Evolutionary conservation across 2,797 vertebrate genomes (phyloP), one percentile per base, ranked within the genome.

Genomic region (Chrysocyon brachyurus): DNA sequence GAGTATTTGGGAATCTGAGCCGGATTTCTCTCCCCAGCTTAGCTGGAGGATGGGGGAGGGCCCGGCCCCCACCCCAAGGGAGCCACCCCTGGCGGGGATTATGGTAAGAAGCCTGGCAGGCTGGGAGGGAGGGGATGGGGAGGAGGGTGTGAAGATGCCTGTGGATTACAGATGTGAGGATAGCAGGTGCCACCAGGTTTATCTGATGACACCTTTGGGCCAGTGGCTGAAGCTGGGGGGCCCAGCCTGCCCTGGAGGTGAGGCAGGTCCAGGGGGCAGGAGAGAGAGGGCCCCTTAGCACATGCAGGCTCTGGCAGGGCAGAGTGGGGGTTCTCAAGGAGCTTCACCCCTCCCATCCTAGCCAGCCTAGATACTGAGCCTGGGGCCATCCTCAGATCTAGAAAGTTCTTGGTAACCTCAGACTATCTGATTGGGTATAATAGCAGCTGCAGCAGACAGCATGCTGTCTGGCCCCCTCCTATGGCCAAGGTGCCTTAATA

Each of bases 401-500:
- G 66, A 49, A 87, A 64, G 91, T 96, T 95, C 95, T 94, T 12
- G 0, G n/a, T 46, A 49, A 54, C 33, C 64, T 73, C n/a, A 22
- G 46, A 54, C 61, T 28, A 12, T 11, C 2, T 31, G 49, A 52
- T 22, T 11, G 5, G 17, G 19, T 56, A 0, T 49, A 31, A 63
- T 9, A 33, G 83, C 17, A 86, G 49, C 46, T 28, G 7, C n/a
- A n/a, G 56, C 40, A 46, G 33, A 36, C 17, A 33, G 28, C 16
- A 5, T 16, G 56, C 36, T 61, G 31, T 82, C 10, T 22, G 78
- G 7, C 26, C 66, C n/a, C 82, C 75, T 82, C 68, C 59, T 72
- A 10, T 24, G 68, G 64, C 56, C 87, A 63, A 36, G 72, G 28
- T 73, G 46, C 57, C 72, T 49, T 5, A n/a, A 46, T 12, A 86